phyloP scores from a whole-genome alignment of 2,888 invertebrate genomes.

The Acleris sparsana region DNA sequence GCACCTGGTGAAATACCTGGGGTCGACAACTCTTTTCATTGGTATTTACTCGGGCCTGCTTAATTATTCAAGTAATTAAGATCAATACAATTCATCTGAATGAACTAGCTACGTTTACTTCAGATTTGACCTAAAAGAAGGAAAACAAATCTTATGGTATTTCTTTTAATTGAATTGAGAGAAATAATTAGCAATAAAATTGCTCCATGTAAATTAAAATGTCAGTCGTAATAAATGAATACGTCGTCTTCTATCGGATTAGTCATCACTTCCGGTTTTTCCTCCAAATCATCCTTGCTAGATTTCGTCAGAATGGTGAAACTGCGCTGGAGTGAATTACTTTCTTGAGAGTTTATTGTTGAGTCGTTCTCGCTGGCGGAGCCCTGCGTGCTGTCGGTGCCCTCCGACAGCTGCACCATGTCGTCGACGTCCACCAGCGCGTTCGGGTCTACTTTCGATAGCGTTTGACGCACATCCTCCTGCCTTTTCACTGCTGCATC shows the following conservation, averaged over 20 bases:
- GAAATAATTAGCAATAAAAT: neutral
- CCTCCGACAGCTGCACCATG: conserved; percentile 45
- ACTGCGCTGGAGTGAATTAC: too few relatives aligned
- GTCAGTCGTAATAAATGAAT: conserved; percentile 32
- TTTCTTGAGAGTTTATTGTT: neutral
- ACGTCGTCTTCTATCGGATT: conserved; percentile 30
- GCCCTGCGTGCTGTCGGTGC: conserved; percentile 11
- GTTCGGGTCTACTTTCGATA: conserved; percentile 46
- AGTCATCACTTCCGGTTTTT: conserved; percentile 19
- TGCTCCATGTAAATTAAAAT: neutral
- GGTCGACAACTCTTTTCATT: too few relatives aligned
- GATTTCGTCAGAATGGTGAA: conserved; percentile 41
- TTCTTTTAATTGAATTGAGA: neutral
- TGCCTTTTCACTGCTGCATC: neutral
- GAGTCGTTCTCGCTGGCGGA: neutral
- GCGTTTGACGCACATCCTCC: conserved; percentile 49
- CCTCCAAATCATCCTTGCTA: neutral
- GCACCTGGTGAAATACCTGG: too few relatives aligned
- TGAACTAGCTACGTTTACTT: too few relatives aligned
- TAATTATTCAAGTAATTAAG: too few relatives aligned
- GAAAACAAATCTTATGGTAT: neutral
- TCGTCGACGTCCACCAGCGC: conserved; percentile 48
- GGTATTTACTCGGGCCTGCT: too few relatives aligned
- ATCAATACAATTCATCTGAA: too few relatives aligned
- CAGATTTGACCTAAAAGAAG: too few relatives aligned